These are phyloP conservation scores for Helostoma temminkii DNA, from an alignment of 2,797 vertebrate species.

Conservation along the genomic window DNA sequence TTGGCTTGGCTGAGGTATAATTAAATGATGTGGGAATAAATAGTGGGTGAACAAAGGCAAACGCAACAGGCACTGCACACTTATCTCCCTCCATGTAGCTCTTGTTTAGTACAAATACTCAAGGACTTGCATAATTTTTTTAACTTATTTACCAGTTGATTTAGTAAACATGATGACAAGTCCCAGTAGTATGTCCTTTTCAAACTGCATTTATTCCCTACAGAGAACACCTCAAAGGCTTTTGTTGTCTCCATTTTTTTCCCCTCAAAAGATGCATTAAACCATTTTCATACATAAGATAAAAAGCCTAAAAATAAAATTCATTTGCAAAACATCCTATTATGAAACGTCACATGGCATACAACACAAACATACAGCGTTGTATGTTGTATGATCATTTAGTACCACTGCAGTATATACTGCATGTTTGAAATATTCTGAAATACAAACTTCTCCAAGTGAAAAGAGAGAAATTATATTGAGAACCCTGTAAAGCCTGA, in stretches of 20 bases:
- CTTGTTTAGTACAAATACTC: conserved; percentile 40
- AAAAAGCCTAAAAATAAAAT: conserved; percentile 8
- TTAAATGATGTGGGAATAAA: conserved; percentile 81
- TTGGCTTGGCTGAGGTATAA: conserved; percentile 77
- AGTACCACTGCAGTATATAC: background rate
- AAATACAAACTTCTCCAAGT: too few relatives aligned
- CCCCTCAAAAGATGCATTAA: background rate
- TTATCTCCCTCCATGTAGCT: conserved; percentile 29
- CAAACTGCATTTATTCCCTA: conserved; percentile 6
- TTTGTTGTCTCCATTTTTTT: conserved; percentile 6
- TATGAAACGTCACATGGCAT: background rate
- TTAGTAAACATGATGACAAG: conserved; percentile 25
- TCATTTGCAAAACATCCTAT: background rate
- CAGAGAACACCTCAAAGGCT: conserved; percentile 2
- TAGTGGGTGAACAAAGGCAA: conserved; percentile 68
- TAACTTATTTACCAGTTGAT: conserved; percentile 30
- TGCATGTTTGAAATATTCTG: too few relatives aligned
- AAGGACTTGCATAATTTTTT: conserved; percentile 15
- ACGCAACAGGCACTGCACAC: conserved; percentile 44
- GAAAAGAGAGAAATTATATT: too few relatives aligned
- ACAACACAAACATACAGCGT: background rate
- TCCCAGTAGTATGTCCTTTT: conserved; percentile 1
- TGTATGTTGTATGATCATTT: background rate
- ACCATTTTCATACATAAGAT: conserved; percentile 4
- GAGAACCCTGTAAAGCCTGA: too few relatives aligned